These are phyloP conservation scores for Hyperopisus bebe DNA, from an alignment of 2,113 vertebrate species.

Conservation along the genomic window DNA sequence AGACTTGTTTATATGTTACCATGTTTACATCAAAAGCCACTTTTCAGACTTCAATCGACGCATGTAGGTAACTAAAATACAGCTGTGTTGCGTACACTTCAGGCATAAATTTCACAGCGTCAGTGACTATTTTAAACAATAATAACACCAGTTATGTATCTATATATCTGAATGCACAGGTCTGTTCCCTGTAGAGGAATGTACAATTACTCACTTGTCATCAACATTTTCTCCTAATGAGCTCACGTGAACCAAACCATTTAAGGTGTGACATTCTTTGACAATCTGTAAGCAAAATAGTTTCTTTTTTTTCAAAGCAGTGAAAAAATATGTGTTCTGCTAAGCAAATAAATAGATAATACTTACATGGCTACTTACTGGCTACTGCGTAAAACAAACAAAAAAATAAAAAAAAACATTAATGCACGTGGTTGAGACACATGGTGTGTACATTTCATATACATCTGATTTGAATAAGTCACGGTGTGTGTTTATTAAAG, in stretches of 20 bases:
- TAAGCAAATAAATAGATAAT: not conserved
- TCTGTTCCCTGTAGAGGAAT: not conserved
- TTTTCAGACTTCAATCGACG: not conserved
- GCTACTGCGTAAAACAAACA: conserved; percentile 7
- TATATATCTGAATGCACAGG: not conserved
- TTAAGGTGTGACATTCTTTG: not conserved
- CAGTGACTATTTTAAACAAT: not conserved
- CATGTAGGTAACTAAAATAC: not conserved
- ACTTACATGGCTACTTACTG: conserved; percentile 6
- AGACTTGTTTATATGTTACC: not conserved
- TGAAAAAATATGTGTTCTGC: not conserved
- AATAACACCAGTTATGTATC: not conserved
- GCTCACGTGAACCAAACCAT: not conserved
- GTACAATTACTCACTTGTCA: conserved; percentile 9
- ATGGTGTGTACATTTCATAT: not conserved
- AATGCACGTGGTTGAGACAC: not conserved
- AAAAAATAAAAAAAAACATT: not conserved
- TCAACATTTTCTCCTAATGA: not conserved
- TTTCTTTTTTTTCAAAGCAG: not conserved
- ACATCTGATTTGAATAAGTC: not conserved
- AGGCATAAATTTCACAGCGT: not conserved
- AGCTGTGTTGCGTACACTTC: not conserved
- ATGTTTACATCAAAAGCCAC: not conserved
- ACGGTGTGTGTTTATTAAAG: conserved; percentile 20
- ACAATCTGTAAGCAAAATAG: conserved; percentile 3